Evolutionary conservation across 2,113 vertebrate species (phyloP).

Genomic region (Oryzias woworae): DNA sequence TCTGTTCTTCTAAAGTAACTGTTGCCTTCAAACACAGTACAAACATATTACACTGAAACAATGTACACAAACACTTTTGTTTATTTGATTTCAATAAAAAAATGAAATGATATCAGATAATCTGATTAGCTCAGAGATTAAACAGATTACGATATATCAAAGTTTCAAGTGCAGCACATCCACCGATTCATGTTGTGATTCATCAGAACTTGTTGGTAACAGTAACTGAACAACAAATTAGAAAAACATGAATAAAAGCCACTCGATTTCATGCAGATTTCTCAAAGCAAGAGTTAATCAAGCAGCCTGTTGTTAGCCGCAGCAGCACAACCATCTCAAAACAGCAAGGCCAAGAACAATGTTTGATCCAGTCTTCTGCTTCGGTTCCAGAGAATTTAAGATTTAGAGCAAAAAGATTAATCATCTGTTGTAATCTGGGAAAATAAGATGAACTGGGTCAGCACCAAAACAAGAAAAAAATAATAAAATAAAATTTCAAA

Average conservation of each 20-base stretch:
- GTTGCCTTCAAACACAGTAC: conserved; percentile 15
- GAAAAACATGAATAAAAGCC: conserved; percentile 33
- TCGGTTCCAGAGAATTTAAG: conserved; percentile 21
- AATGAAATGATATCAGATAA: neutral
- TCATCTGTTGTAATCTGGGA: conserved; percentile 68
- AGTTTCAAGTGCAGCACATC: conserved; percentile 34
- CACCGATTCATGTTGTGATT: conserved; percentile 41
- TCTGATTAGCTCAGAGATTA: conserved; percentile 17
- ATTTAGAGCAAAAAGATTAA: conserved; percentile 60
- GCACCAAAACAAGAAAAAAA: conserved; percentile 31
- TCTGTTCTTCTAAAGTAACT: neutral
- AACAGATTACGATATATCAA: conserved; percentile 22
- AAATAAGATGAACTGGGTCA: conserved; percentile 48
- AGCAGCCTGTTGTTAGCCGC: conserved; percentile 16
- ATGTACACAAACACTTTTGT: neutral
- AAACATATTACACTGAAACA: neutral
- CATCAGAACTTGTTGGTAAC: conserved; percentile 27
- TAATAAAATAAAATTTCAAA: neutral
- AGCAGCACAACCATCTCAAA: conserved; percentile 19
- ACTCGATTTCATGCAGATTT: conserved; percentile 29
- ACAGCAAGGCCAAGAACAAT: too few relatives aligned
- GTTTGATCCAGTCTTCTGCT: conserved; percentile 25
- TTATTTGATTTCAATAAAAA: neutral
- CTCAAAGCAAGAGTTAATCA: conserved; percentile 17
- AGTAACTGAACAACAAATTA: conserved; percentile 20